Evolutionary conservation across 1,140 invertebrate genomes (phyloP).

Genomic region (Drosophila nebulosa): DNA sequence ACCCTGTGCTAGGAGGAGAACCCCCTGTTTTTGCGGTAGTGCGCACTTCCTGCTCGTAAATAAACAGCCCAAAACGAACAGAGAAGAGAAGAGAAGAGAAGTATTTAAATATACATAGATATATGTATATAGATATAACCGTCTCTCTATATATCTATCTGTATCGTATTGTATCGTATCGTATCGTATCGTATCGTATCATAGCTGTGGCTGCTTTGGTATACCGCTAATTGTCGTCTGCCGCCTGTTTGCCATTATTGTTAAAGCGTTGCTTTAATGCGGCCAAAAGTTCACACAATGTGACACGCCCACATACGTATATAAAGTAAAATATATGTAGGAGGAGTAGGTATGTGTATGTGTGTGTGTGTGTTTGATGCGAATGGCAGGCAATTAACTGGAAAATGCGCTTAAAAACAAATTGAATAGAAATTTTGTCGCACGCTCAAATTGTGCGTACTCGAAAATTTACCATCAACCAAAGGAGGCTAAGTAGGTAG

Average conservation of each 20-base stretch:
- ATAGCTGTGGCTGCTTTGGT: conserved; percentile 6
- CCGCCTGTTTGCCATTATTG: conserved; percentile 60
- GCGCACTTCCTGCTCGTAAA: conserved; percentile 65
- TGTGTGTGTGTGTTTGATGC: conserved; percentile 23
- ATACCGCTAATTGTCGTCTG: conserved; percentile 61
- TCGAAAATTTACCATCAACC: conserved; percentile 1
- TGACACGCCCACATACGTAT: background rate
- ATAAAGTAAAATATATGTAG: background rate
- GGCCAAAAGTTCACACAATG: conserved; percentile 67
- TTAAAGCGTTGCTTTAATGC: conserved; percentile 69
- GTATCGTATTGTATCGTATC: background rate
- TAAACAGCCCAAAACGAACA: conserved; percentile 51
- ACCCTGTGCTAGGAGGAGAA: background rate
- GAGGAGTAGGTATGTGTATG: too few relatives aligned
- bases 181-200: background rate
- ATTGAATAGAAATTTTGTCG: conserved; percentile 76
- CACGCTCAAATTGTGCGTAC: conserved; percentile 70
- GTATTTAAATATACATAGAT: background rate
- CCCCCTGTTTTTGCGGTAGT: conserved; percentile 29
- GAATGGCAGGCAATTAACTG: conserved; percentile 68
- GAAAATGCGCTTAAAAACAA: conserved; percentile 78
- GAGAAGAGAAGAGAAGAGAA: background rate
- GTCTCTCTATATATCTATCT: background rate
- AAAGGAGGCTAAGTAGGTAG: background rate
- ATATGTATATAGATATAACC: background rate